Evolutionary conservation across 1,140 invertebrate genomes (phyloP).

Genomic region (Hyposmocoma kahamanoa): DNA sequence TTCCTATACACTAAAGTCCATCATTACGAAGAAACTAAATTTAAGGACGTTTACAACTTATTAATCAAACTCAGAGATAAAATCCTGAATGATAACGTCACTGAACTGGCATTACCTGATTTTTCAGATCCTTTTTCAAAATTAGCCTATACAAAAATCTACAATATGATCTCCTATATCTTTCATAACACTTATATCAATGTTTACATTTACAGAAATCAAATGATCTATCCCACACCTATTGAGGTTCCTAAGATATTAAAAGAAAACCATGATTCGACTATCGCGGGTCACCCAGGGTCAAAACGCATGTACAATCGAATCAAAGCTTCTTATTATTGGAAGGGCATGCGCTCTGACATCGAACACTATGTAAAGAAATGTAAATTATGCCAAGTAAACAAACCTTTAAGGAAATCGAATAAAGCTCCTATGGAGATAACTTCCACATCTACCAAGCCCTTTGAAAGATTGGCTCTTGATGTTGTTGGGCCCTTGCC

Average conservation of each 20-base stretch:
- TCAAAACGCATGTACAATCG: no score
- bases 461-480: no score
- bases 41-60: slow-evolving; percentile 18
- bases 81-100: not conserved
- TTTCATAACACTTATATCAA: slow-evolving; percentile 16
- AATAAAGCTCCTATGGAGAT: no score
- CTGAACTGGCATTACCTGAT: slow-evolving; percentile 20
- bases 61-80: slow-evolving; percentile 17
- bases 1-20: slow-evolving; percentile 29
- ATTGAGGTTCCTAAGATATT: slow-evolving; percentile 18
- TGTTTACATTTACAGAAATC: slow-evolving; percentile 11
- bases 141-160: slow-evolving; percentile 16
- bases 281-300: no score
- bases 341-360: no score
- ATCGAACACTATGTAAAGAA: no score
- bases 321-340: no score
- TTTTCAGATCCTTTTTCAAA: slow-evolving; percentile 20
- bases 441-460: no score
- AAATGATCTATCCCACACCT: slow-evolving; percentile 16
- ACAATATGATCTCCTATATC: slow-evolving; percentile 15
- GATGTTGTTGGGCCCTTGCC: no score
- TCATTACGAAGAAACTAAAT: slow-evolving; percentile 26
- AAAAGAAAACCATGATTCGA: slow-evolving; percentile 19
- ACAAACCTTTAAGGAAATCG: no score
- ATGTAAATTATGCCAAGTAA: no score